A percentile compares a stretch with the other conserved stretches of the same genome.
Conservation (phyloP, 2,797 vertebrate species). For the Perdix hodgsoniae region DNA sequence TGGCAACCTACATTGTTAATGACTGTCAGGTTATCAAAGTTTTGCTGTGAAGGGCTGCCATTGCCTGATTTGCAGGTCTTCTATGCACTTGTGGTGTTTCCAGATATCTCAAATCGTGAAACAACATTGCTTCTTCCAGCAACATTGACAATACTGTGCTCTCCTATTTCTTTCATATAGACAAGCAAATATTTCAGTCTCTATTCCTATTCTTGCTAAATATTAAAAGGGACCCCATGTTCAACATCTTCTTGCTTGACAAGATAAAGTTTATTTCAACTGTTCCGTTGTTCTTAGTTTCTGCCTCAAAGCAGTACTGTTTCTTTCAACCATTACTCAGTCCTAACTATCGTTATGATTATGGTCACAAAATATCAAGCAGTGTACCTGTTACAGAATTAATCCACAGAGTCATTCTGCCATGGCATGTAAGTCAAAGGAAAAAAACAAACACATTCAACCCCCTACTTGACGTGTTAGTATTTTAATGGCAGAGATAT, state of each 20-base stretch:
- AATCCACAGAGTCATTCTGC: not conserved
- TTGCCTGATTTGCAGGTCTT: not conserved
- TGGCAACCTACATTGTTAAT: not conserved
- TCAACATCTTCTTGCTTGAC: not conserved
- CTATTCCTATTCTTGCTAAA: not conserved
- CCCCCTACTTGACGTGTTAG: not conserved
- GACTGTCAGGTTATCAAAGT: not conserved
- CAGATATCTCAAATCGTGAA: not conserved
- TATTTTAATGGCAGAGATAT: not conserved
- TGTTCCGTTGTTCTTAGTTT: not conserved
- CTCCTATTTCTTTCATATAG: not conserved
- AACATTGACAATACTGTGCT: not conserved
- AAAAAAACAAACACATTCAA: not conserved
- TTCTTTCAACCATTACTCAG: not conserved
- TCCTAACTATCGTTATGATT: not conserved
- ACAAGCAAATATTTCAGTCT: not conserved
- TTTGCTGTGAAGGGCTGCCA: not conserved
- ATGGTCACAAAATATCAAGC: not conserved
- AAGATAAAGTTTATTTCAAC: not conserved
- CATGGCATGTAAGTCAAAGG: not conserved
- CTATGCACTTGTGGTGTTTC: not conserved
- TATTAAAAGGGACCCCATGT: not conserved
- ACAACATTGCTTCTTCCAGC: not conserved
- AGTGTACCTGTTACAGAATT: not conserved
- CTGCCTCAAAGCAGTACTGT: not conserved